phyloP scores from a whole-genome alignment of 2,113 vertebrate genomes.

The Mirza zaza region DNA sequence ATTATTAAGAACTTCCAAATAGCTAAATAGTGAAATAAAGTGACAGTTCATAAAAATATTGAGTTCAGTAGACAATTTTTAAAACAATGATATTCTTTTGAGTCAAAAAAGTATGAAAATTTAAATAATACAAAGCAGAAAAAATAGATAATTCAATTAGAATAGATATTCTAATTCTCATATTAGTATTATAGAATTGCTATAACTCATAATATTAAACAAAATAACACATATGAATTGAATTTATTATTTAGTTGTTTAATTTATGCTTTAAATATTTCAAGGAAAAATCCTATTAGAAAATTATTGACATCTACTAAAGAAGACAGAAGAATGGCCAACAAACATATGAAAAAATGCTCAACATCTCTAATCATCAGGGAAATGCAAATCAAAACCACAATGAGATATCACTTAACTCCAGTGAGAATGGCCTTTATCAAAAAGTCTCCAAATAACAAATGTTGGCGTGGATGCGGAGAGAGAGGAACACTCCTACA shows the following conservation, averaged over 20 bases:
- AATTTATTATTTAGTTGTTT: constrained; percentile 10
- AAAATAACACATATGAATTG: not conserved
- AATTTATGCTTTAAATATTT: not conserved
- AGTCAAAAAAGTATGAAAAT: not conserved
- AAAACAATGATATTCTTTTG: not conserved
- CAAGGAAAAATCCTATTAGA: not conserved
- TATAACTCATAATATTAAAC: not conserved
- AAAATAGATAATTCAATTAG: not conserved
- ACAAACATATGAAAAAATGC: too few species aligned
- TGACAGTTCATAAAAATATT: not conserved
- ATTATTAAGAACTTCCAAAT: not conserved
- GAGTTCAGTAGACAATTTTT: not conserved
- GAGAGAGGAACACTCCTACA: too few species aligned
- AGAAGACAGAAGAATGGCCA: too few species aligned
- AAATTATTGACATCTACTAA: not conserved
- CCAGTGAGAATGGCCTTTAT: too few species aligned
- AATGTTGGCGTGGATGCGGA: too few species aligned
- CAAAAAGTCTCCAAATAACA: too few species aligned
- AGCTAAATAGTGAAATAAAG: not conserved
- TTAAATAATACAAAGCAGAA: not conserved
- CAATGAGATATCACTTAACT: too few species aligned
- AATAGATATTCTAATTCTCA: not conserved
- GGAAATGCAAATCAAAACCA: too few species aligned
- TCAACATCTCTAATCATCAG: too few species aligned
- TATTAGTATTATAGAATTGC: not conserved